Evolutionary conservation across 1,140 invertebrate genomes (phyloP).

Genomic region (Centruroides vittatus): DNA sequence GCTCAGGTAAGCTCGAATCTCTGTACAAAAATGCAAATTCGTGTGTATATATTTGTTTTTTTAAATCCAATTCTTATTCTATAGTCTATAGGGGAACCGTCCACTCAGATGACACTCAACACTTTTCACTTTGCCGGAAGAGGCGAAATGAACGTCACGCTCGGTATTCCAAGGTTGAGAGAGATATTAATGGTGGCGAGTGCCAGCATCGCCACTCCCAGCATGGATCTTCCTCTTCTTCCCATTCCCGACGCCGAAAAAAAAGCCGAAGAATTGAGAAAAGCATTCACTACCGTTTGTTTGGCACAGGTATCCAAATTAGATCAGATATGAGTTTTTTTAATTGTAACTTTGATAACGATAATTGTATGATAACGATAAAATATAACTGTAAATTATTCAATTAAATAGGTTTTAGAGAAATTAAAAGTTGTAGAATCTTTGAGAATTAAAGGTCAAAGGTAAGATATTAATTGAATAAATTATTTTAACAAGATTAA

Average conservation of each 20-base stretch:
- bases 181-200: slow-evolving; percentile 96
- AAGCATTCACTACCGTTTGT: slow-evolving; percentile 57
- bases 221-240: slow-evolving; percentile 79
- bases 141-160: slow-evolving; percentile 99
- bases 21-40: slow-evolving; percentile 2
- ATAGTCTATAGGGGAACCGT: slow-evolving; percentile 90
- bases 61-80: slow-evolving; percentile 1
- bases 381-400: neutral
- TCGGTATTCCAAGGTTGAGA: slow-evolving; percentile 88
- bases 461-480: slow-evolving; percentile 1
- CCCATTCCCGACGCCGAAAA: slow-evolving; percentile 26
- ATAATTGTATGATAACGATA: too few species aligned
- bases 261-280: slow-evolving; percentile 48
- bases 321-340: neutral
- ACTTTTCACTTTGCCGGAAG: slow-evolving; percentile 99
- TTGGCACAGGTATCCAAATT: slow-evolving; percentile 47
- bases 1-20: slow-evolving; percentile 43
- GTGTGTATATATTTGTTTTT: too few species aligned
- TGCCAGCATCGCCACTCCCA: slow-evolving; percentile 83
- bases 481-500: too few species aligned
- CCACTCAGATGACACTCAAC: slow-evolving; percentile 99
- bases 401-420: slow-evolving; percentile 4
- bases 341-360: too few species aligned
- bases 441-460: neutral
- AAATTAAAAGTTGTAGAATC: slow-evolving; percentile 4